phyloP scores from a whole-genome alignment of 1,140 invertebrate species.

The Xylocopa sonorina region DNA sequence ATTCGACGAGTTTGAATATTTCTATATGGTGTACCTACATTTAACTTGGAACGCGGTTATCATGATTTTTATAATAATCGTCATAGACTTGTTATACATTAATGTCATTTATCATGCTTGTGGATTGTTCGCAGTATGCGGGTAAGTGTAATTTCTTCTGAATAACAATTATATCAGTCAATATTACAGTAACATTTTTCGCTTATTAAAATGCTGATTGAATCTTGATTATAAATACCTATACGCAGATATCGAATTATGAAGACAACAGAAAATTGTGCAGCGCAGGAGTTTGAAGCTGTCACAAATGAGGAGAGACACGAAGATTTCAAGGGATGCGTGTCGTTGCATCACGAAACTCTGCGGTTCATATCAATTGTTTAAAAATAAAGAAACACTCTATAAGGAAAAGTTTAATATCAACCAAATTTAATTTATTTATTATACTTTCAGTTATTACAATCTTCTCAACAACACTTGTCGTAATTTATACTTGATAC shows the following conservation, averaged over 20 bases:
- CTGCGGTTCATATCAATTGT: not conserved
- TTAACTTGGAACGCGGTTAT: not conserved
- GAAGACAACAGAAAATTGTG: not conserved
- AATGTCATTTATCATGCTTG: slow-evolving; percentile 1
- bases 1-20: not conserved
- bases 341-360: not conserved
- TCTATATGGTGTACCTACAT: not conserved
- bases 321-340: not conserved
- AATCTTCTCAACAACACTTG: not conserved
- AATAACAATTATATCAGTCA: too few relatives aligned
- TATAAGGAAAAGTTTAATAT: too few relatives aligned
- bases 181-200: too few relatives aligned
- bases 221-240: not conserved
- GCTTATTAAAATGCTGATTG: too few relatives aligned
- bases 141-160: slow-evolving; percentile 21
- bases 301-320: too few relatives aligned
- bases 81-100: slow-evolving; percentile 20
- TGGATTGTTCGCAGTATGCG: slow-evolving; percentile 25
- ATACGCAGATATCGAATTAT: not conserved
- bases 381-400: too few relatives aligned
- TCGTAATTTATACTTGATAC: not conserved
- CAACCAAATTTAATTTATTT: not conserved
- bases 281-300: not conserved
- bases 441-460: not conserved
- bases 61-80: not conserved